Base-by-base conservation (phyloP, 2,113 vertebrate genomes). In the Chunga burmeisteri region DNA sequence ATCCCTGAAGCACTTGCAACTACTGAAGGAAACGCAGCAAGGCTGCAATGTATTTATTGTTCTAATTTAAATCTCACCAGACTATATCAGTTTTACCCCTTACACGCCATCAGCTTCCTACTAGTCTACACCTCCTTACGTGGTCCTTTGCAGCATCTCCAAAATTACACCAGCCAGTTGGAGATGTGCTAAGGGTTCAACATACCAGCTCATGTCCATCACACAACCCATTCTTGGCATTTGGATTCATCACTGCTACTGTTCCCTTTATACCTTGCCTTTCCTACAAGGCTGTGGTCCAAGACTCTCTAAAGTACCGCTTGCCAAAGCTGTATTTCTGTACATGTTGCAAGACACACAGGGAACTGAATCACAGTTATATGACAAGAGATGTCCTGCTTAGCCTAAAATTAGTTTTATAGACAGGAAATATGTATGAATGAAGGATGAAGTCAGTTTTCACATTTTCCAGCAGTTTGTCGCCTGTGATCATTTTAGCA, bases 321-420 rank as follows among this genome's bases (percentile, higher is more conserved):
- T 67, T 75, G 30, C 13, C 67, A 42, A 50, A 42, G 63, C 0
- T 0, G 0, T 18, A 3, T 78, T 91, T 25, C 50, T 26, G 10
- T 70, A 34, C 30, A 52, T 66, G 4, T 20, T 36, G 50, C 23
- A 58, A 59, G 63, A 15, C 7, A 13, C 17, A n/a, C 22, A 9
- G 27, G 53, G 34, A 93, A n/a, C 55, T 87, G 95, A 87, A 62
- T 91, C 84, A 77, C 70, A 65, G 26, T 61, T 93, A 29, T 12
- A 7, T 46, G 55, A 36, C 40, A 68, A 72, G 63, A 70, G 4
- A 4, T 18, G 34, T 2, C 36, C 68, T 52, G 62, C 81, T 86
- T 18, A 78, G 72, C 72, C 63, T 15, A 4, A 34, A 86, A 36
- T 47, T 91, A 65, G 93, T 94, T 96, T 89, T 86, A 49, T 21